Evolutionary conservation across 1,140 invertebrate genomes (phyloP).

Genomic region (Aphelinus certus): DNA sequence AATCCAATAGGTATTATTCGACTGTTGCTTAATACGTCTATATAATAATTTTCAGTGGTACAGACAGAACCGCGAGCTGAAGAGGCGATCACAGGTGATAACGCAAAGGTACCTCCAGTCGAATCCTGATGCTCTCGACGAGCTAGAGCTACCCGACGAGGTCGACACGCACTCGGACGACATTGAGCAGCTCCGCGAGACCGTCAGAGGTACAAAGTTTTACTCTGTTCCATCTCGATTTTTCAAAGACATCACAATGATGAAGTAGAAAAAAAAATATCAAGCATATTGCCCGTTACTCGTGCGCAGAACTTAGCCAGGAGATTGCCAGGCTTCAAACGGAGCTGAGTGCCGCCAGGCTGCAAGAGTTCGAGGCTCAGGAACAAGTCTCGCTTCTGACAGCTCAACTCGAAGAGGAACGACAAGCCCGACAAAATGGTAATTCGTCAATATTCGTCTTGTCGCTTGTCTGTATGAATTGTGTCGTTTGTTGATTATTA

Average conservation of each 20-base stretch:
- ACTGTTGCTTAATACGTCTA: too few relatives aligned
- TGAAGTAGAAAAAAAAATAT: too few relatives aligned
- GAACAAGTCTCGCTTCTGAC: slow-evolving; percentile 67
- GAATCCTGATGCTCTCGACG: slow-evolving; percentile 54
- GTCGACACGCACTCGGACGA: slow-evolving; percentile 71
- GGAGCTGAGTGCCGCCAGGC: slow-evolving; percentile 70
- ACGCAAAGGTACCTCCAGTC: slow-evolving; percentile 66
- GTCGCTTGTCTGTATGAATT: background rate
- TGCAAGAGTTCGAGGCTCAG: slow-evolving; percentile 77
- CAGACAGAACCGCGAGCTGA: slow-evolving; percentile 76
- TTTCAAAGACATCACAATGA: background rate
- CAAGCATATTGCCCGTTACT: too few relatives aligned
- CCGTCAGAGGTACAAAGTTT: slow-evolving; percentile 64
- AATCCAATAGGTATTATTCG: too few relatives aligned
- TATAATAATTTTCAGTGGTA: slow-evolving; percentile 70
- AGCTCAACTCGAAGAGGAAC: slow-evolving; percentile 69
- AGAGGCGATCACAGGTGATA: slow-evolving; percentile 72
- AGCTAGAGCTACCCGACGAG: slow-evolving; percentile 59
- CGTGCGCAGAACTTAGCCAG: slow-evolving; percentile 67
- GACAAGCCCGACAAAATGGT: slow-evolving; percentile 62
- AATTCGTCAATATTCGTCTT: slow-evolving; percentile 19
- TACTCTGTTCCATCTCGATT: slow-evolving; percentile 1
- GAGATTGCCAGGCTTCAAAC: slow-evolving; percentile 75
- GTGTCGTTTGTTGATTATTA: background rate
- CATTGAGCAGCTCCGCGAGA: slow-evolving; percentile 74